These are phyloP conservation scores for Cremastobaeus sp. DNA, from an alignment of 2,888 invertebrate species.

Conservation along the genomic window DNA sequence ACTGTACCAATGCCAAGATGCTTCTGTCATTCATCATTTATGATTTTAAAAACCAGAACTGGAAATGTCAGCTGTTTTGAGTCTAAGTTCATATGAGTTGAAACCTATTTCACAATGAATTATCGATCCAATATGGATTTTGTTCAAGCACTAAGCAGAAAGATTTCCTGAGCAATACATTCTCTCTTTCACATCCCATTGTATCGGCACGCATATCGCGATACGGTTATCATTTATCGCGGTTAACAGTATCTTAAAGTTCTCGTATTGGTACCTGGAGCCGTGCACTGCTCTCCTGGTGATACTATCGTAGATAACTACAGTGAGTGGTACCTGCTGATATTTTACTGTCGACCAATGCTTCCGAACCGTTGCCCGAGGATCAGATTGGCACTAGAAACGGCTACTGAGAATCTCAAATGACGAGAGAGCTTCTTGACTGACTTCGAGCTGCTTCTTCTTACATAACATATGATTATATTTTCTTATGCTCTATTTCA, in stretches of 20 bases:
- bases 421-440: conserved; percentile 59
- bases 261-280: conserved; percentile 59
- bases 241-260: conserved; percentile 63
- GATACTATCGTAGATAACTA: conserved; percentile 68
- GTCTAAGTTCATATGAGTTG: conserved; percentile 35
- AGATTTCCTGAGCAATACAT: conserved; percentile 62
- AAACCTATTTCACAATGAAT: conserved; percentile 51
- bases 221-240: conserved; percentile 76
- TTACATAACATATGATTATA: too few species aligned
- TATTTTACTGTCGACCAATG: conserved; percentile 78
- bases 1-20: too few species aligned
- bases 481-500: too few species aligned
- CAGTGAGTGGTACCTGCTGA: conserved; percentile 73
- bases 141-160: conserved; percentile 36
- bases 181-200: conserved; percentile 67
- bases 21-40: too few species aligned
- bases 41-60: conserved; percentile 26
- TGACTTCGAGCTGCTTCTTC: conserved; percentile 25
- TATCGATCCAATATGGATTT: conserved; percentile 58
- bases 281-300: conserved; percentile 60
- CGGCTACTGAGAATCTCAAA: conserved; percentile 72
- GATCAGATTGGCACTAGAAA: conserved; percentile 74
- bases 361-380: conserved; percentile 75
- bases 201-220: conserved; percentile 72
- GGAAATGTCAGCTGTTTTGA: conserved; percentile 29